Evolutionary conservation across 2,888 invertebrate species (phyloP).

Genomic region (Sussaba pulchella): DNA sequence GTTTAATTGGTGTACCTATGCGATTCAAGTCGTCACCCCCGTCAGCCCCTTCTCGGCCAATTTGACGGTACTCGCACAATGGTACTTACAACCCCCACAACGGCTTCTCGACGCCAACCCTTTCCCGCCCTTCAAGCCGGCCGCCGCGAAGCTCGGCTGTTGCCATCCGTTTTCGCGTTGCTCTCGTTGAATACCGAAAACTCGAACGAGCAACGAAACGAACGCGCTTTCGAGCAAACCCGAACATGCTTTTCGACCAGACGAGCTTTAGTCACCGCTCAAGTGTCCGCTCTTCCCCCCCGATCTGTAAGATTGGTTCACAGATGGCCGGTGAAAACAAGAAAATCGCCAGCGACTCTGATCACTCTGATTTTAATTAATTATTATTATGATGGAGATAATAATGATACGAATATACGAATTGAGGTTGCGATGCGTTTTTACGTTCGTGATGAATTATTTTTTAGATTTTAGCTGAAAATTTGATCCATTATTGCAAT

Average conservation of each 20-base stretch:
- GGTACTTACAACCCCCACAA: constrained; percentile 53
- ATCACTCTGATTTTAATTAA: too few relatives aligned
- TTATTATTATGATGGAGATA: not conserved
- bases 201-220: not conserved
- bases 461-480: too few relatives aligned
- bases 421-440: not conserved
- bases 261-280: not conserved
- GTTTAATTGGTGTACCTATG: constrained; percentile 62
- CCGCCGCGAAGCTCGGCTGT: too few relatives aligned
- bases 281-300: not conserved
- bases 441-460: too few relatives aligned
- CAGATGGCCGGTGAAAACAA: constrained; percentile 1
- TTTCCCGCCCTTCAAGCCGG: not conserved
- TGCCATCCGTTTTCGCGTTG: too few relatives aligned
- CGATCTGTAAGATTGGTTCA: not conserved
- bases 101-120: constrained; percentile 35
- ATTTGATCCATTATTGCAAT: too few relatives aligned
- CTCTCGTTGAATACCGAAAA: not conserved
- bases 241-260: not conserved
- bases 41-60: constrained; percentile 5
- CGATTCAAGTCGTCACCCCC: constrained; percentile 48
- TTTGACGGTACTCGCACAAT: constrained; percentile 49
- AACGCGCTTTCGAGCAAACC: too few relatives aligned
- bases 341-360: not conserved
- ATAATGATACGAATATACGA: not conserved